Evolutionary conservation across 2,888 invertebrate species (phyloP).

Genomic region (Eristalis tenax): DNA sequence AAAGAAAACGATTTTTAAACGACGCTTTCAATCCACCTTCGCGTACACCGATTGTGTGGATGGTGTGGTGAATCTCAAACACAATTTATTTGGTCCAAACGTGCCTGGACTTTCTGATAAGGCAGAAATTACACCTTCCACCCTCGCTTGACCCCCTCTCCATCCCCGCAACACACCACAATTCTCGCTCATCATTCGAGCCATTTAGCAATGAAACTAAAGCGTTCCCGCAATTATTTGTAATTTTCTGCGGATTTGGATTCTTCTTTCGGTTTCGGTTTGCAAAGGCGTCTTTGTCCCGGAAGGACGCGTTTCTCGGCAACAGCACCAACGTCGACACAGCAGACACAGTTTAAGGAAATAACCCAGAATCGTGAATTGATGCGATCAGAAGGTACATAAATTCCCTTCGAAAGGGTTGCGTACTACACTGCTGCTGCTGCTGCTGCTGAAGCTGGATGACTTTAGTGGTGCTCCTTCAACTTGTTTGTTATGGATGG

Average conservation of each 20-base stretch:
- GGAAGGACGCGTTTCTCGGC: slow-evolving; percentile 4
- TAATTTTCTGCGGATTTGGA: slow-evolving; percentile 70
- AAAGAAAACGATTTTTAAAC: slow-evolving; percentile 42
- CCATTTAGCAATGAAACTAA: slow-evolving; percentile 62
- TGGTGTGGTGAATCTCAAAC: slow-evolving; percentile 69
- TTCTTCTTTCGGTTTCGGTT: slow-evolving; percentile 37
- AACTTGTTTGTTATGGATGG: slow-evolving; percentile 57
- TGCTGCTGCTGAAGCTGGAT: not conserved
- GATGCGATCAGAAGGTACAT: slow-evolving; percentile 63
- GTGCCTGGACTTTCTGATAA: slow-evolving; percentile 67
- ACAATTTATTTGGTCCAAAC: slow-evolving; percentile 67
- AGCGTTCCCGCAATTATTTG: slow-evolving; percentile 66
- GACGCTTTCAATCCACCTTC: not conserved
- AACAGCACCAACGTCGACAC: not conserved
- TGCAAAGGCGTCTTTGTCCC: not conserved
- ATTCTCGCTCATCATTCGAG: slow-evolving; percentile 58
- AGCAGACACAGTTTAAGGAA: slow-evolving; percentile 35
- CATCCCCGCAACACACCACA: not conserved
- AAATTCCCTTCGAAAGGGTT: slow-evolving; percentile 53
- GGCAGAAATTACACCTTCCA: slow-evolving; percentile 33
- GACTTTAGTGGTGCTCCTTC: slow-evolving; percentile 1
- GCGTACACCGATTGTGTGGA: no score
- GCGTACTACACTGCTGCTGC: not conserved
- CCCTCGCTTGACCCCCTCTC: slow-evolving; percentile 21
- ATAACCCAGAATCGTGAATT: slow-evolving; percentile 65